These are phyloP conservation scores for Ceratitis capitata DNA, from an alignment of 1,140 invertebrate genomes.

Conservation along the genomic window DNA sequence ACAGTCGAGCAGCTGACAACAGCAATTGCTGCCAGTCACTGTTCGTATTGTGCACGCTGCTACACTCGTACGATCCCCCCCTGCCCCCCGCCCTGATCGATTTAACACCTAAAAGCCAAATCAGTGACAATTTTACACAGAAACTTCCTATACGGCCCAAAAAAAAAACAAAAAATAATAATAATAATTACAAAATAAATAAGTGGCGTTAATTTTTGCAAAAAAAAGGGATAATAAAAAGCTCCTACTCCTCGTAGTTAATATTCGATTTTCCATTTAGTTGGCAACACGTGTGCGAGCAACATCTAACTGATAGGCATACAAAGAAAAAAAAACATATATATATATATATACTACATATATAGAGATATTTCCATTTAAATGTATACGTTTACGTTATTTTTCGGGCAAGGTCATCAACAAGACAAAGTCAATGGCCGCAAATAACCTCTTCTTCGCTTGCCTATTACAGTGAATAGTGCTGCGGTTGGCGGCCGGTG, in stretches of 20 bases:
- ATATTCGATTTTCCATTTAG: neutral
- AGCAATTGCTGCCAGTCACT: constrained; percentile 10
- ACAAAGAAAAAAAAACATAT: neutral
- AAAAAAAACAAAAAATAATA: neutral
- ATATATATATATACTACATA: neutral
- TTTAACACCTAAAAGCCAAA: neutral
- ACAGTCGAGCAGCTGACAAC: neutral
- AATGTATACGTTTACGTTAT: constrained; percentile 52
- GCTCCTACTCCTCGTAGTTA: neutral
- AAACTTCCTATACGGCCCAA: neutral
- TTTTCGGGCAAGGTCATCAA: constrained; percentile 65
- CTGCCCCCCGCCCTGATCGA: neutral
- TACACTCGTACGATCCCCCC: neutral
- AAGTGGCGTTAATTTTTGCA: neutral
- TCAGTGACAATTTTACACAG: neutral
- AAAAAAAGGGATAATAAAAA: neutral
- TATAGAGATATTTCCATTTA: neutral
- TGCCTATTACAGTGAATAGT: neutral
- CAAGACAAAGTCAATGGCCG: constrained; percentile 64
- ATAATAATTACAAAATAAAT: too few species aligned
- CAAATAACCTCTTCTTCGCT: constrained; percentile 60
- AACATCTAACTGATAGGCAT: neutral
- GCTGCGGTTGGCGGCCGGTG: too few species aligned
- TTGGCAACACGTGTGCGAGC: neutral
- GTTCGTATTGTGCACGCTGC: neutral